Evolutionary conservation across 1,140 invertebrate genomes (phyloP).

Genomic region (Macrobrachium rosenbergii): DNA sequence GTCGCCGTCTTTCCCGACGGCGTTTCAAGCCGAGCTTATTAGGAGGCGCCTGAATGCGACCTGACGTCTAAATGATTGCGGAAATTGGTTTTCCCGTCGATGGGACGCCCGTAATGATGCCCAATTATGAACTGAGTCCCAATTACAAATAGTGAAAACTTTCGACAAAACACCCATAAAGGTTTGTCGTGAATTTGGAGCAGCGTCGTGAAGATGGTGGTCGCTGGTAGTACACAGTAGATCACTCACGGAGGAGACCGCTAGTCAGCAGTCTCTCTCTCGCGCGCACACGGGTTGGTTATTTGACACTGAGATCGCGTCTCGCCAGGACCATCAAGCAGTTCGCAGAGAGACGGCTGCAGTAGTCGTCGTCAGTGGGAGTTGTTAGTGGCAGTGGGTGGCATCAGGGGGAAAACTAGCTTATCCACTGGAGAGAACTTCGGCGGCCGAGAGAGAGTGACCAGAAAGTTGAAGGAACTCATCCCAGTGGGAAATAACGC

Average conservation of each 20-base stretch:
- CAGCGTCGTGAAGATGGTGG: constrained; percentile 46
- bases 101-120: too few relatives aligned
- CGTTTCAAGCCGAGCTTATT: too few relatives aligned
- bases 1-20: neutral
- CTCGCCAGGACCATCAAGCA: neutral
- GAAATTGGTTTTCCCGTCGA: neutral
- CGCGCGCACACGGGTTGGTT: neutral
- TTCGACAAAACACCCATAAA: neutral
- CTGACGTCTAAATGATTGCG: too few relatives aligned
- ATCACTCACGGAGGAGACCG: constrained; percentile 40
- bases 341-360: neutral
- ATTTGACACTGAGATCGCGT: constrained; percentile 39
- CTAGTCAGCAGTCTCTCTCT: neutral
- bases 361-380: too few relatives aligned
- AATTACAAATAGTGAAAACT: neutral
- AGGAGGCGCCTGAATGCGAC: too few relatives aligned
- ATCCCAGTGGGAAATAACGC: constrained; percentile 3
- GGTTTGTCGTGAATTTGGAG: constrained; percentile 39
- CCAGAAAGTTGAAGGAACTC: constrained; percentile 13
- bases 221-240: constrained; percentile 33
- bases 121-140: neutral
- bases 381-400: too few relatives aligned
- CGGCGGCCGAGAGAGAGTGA: constrained; percentile 36
- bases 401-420: constrained; percentile 21
- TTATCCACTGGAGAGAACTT: neutral